Evolutionary conservation across 1,140 invertebrate species (phyloP).

Genomic region (Aphis gossypii): DNA sequence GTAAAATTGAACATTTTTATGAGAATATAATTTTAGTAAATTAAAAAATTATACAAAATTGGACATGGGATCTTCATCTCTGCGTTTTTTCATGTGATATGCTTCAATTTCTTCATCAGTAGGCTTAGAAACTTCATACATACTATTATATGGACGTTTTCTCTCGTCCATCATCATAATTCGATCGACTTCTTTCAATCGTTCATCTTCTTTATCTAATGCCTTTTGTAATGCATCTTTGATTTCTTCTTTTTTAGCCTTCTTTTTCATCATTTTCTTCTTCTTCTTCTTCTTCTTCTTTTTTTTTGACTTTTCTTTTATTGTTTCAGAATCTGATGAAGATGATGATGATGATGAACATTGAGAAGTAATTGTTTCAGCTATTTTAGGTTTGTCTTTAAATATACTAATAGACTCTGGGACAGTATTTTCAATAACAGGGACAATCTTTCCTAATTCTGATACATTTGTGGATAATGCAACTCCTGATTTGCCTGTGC

Average conservation of each 20-base stretch:
- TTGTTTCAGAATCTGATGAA: conserved; percentile 66
- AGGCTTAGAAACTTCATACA: conserved; percentile 81
- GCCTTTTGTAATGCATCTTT: conserved; percentile 62
- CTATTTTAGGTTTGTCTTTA: not conserved
- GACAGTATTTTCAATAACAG: conserved; percentile 61
- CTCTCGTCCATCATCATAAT: conserved; percentile 82
- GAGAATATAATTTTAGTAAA: not conserved
- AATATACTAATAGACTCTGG: conserved; percentile 66
- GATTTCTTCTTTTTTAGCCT: conserved; percentile 63
- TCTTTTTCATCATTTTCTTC: conserved; percentile 65
- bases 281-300: conserved; percentile 65
- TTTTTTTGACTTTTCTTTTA: conserved; percentile 72
- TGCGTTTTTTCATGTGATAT: conserved; percentile 82
- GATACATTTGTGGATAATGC: conserved; percentile 60
- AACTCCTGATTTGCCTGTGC: conserved; percentile 83
- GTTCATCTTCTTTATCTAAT: conserved; percentile 66
- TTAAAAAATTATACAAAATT: conserved; percentile 66
- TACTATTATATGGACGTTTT: conserved; percentile 91
- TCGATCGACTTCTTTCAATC: conserved; percentile 70
- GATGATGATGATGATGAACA: conserved; percentile 4
- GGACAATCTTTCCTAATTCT: conserved; percentile 42
- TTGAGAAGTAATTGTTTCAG: not conserved
- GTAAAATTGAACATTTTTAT: not conserved
- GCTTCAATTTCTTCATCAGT: conserved; percentile 94
- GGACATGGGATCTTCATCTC: conserved; percentile 92